Percentiles rank a stretch among this genome's conserved stretches.
Conservation (phyloP, 2,113 vertebrate genomes). For the Actenoides hombroni region DNA sequence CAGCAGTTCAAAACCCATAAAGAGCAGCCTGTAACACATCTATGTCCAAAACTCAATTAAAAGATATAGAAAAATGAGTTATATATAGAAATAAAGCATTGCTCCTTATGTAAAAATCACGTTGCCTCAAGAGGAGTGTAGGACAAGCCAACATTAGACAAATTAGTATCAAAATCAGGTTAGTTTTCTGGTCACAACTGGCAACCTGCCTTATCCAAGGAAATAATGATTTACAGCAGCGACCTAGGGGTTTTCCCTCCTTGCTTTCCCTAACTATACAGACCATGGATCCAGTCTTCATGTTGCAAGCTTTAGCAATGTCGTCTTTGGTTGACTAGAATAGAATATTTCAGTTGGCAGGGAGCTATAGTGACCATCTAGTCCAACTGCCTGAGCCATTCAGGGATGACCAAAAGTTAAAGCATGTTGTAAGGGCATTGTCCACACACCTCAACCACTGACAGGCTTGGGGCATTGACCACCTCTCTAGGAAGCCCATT, state of each 20-base stretch:
- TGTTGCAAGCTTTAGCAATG: not conserved
- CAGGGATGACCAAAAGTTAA: not conserved
- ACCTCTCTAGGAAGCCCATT: not conserved
- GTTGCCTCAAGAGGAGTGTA: too few species aligned
- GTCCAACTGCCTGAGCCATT: not conserved
- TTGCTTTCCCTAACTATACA: not conserved
- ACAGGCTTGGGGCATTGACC: not conserved
- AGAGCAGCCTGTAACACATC: not conserved
- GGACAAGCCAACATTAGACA: not conserved
- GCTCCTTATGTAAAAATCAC: not conserved
- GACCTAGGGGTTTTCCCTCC: not conserved
- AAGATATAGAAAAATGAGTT: not conserved
- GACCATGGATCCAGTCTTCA: not conserved
- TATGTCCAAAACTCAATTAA: not conserved
- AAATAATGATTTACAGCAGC: not conserved
- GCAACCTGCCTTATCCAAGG: not conserved
- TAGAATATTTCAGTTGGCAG: not conserved
- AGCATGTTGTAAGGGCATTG: not conserved
- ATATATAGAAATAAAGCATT: not conserved
- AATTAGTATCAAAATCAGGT: not conserved
- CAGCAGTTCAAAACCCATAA: not conserved
- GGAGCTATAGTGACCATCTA: fast-evolving
- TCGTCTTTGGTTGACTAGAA: not conserved
- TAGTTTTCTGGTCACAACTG: not conserved
- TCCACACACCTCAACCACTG: not conserved